phyloP scores from a whole-genome alignment of 92 coral and sea anemone genomes.

The Phenganax subtilis region DNA sequence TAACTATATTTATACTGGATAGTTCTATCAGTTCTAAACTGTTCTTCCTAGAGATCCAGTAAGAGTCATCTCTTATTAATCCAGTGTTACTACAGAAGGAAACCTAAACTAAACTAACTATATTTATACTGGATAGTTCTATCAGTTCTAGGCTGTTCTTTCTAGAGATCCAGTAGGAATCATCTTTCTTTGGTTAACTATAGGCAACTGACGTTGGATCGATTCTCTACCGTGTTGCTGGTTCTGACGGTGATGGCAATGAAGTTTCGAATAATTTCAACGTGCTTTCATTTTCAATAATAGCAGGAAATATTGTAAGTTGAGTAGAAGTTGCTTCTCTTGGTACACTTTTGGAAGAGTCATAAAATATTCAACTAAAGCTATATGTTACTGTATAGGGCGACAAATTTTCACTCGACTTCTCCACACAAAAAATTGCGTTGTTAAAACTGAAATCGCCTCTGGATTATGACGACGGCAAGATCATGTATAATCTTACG shows the following conservation, averaged over 20 bases:
- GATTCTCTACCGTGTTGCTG: not conserved
- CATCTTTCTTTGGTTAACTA: not conserved
- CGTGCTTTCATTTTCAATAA: not conserved
- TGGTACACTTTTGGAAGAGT: not conserved
- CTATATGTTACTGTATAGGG: not conserved
- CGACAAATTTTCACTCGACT: not conserved
- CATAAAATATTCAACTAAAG: not conserved
- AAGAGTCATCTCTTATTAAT: no score
- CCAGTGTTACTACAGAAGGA: not conserved
- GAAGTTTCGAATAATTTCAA: not conserved
- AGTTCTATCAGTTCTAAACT: no score
- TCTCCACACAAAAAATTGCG: not conserved
- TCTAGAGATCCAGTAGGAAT: not conserved
- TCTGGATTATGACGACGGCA: slow-evolving; percentile 23
- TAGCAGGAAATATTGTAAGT: slow-evolving; percentile 33
- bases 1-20: no score
- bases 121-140: not conserved
- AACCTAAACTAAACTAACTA: slow-evolving; percentile 3
- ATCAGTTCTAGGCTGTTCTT: not conserved
- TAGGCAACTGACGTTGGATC: slow-evolving; percentile 21
- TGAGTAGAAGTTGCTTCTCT: not conserved
- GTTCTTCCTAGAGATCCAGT: no score
- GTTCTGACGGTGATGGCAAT: slow-evolving; percentile 9
- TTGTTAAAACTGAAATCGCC: not conserved
- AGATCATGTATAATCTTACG: slow-evolving; percentile 19